phyloP scores from a whole-genome alignment of 1,140 invertebrate genomes.

The Drosophila pectinifera region DNA sequence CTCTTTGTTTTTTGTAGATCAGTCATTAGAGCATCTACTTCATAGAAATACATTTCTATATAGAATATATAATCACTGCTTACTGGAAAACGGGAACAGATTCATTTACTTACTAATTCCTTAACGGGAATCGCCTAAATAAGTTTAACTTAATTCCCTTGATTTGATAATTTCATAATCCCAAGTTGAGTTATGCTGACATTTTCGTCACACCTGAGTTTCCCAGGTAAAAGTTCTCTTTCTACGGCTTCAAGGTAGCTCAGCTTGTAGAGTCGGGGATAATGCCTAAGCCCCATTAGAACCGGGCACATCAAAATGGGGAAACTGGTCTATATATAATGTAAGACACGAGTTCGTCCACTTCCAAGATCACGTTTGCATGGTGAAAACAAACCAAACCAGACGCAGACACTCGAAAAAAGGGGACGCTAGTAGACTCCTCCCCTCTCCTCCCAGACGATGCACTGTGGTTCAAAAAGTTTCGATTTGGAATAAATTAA shows the following conservation, averaged over 20 bases:
- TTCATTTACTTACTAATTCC: not conserved
- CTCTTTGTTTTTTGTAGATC: not conserved
- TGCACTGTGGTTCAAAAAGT: not conserved
- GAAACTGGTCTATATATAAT: constrained; percentile 70
- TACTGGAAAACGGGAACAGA: not conserved
- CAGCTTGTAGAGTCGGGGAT: constrained; percentile 25
- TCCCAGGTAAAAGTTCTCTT: constrained; percentile 17
- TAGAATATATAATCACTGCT: no score
- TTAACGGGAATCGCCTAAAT: not conserved
- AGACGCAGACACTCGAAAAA: constrained; percentile 47
- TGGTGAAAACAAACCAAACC: constrained; percentile 72
- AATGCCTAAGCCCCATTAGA: constrained; percentile 49
- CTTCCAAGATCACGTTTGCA: constrained; percentile 59
- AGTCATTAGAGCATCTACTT: not conserved
- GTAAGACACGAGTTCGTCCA: constrained; percentile 65
- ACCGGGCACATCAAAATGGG: constrained; percentile 58
- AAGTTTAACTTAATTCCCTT: constrained; percentile 6
- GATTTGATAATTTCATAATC: constrained; percentile 37
- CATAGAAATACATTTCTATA: not conserved
- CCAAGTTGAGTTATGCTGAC: constrained; percentile 27
- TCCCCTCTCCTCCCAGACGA: constrained; percentile 1
- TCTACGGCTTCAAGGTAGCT: constrained; percentile 37
- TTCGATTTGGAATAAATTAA: not conserved
- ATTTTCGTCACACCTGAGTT: constrained; percentile 42
- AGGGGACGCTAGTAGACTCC: constrained; percentile 52